Percentiles rank a stretch among this genome's conserved stretches.
Conservation (phyloP, 2,888 invertebrate genomes). For the Bombylius discolor region DNA sequence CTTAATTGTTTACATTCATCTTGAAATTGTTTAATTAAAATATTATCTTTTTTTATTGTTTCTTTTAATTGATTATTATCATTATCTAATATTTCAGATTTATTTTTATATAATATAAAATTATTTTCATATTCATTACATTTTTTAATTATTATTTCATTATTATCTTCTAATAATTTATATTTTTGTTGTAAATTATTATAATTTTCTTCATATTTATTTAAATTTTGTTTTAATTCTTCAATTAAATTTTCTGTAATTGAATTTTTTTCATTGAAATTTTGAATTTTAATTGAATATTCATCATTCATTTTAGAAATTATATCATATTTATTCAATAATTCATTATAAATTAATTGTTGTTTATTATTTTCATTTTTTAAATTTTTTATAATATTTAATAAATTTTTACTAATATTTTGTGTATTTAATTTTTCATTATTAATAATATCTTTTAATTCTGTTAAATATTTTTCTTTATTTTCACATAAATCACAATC, state of each 20-base stretch:
- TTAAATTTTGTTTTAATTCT: constrained; percentile 22
- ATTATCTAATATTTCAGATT: background rate
- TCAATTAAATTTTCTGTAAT: constrained; percentile 20
- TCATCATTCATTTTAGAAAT: constrained; percentile 23
- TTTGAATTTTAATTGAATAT: constrained; percentile 21
- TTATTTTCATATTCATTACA: constrained; percentile 5
- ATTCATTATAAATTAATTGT: background rate
- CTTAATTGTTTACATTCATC: constrained; percentile 4
- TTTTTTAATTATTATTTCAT: constrained; percentile 6
- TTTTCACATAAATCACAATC: no score
- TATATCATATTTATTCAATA: background rate
- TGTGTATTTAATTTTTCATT: background rate
- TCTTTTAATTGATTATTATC: background rate
- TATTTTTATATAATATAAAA: background rate
- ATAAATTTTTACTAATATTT: background rate
- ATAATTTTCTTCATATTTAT: constrained; percentile 7
- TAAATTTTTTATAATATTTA: background rate
- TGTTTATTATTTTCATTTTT: background rate
- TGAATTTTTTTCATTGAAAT: no score
- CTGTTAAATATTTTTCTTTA: background rate
- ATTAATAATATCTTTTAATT: constrained; percentile 3
- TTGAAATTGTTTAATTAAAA: constrained; percentile 2
- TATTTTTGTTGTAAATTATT: background rate
- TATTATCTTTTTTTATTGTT: background rate
- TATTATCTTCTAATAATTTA: background rate